A percentile compares a stretch with the other conserved stretches of the same genome.
Evolutionary conservation across 2,888 invertebrate genomes (phyloP).

Genomic region (Idaea dimidiata): DNA sequence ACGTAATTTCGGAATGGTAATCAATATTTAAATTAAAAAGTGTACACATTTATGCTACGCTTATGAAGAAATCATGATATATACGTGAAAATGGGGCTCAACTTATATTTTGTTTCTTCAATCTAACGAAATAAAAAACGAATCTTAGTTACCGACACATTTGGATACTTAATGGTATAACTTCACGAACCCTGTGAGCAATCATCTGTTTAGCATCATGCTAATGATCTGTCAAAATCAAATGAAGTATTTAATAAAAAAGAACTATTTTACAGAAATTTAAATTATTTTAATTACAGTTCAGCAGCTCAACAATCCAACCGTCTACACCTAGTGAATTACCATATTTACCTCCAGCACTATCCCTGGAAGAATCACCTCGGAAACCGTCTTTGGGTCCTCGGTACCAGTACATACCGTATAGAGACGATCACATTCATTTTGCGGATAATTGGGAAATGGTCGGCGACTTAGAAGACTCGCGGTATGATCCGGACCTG

Average conservation of each 20-base stretch:
- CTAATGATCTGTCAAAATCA: no score
- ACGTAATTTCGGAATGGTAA: background rate
- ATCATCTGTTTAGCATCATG: no score
- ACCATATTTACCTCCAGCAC: background rate
- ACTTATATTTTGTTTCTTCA: no score
- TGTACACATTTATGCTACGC: background rate
- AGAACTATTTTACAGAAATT: no score
- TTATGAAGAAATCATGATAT: background rate
- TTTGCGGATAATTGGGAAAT: background rate
- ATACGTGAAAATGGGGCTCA: no score
- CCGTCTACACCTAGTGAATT: background rate
- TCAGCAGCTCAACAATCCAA: background rate
- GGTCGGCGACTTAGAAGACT: background rate
- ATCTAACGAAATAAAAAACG: no score
- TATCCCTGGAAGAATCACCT: background rate
- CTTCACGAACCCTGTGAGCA: no score
- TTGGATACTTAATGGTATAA: no score
- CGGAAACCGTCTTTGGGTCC: background rate
- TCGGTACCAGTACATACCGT: background rate
- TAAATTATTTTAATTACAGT: background rate
- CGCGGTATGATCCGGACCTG: background rate
- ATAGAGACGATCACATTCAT: background rate
- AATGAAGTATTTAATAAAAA: no score
- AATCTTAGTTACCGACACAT: no score
- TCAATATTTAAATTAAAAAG: background rate